Base-by-base conservation (phyloP, 2,797 vertebrate species). In the Ctenosaura bakeri region DNA sequence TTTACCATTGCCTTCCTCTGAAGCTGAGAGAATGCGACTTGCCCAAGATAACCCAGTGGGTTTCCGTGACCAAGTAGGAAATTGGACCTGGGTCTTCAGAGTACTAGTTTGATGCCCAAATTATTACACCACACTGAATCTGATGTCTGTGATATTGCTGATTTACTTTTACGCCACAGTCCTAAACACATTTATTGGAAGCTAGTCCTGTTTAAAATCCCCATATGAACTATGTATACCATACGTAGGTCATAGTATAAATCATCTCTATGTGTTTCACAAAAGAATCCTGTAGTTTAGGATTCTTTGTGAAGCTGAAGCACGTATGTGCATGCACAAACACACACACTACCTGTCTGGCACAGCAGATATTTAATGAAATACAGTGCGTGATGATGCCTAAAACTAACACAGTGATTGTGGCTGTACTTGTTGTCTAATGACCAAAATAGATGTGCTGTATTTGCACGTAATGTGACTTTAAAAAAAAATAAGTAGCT, bases 141-240 rank as follows among this genome's bases (percentile, higher is more conserved):
- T n/a, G 26, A 24, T 42, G 4, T 32, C 16, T 35, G 3, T 22
- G 42, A 14, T 79, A 42, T 6, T 20, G 13, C 62, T 86, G 35
- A 59, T 10, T 54, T 89, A 38, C 4, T 50, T 13, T 85, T 59
- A 35, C 16, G 52, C 22, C 3, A 50, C 56, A 64, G 78, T 12
- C 54, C 66, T 62, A 82, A 85, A 78, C 42, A 74, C 16, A 32
- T 52, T 86, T 89, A 35, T 64, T 35, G 26, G 54, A 83, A 66
- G 56, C 73, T 77, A 83, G 52, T 62, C 29, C 18, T 29, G 46
- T n/a, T 86, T 66, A 66, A 66, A 29, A 3, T 26, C 64, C 26
- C 22, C 26, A 66, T 29, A 29, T 29, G 64, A 66, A 66, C 64
- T 66, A 66, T 66, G 64, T 66, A 26, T 66, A 73, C 56, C 35